Percentiles rank a stretch among this genome's conserved stretches.
phyloP scores from a whole-genome alignment of 2,888 invertebrate genomes.

The Lagria hirta region DNA sequence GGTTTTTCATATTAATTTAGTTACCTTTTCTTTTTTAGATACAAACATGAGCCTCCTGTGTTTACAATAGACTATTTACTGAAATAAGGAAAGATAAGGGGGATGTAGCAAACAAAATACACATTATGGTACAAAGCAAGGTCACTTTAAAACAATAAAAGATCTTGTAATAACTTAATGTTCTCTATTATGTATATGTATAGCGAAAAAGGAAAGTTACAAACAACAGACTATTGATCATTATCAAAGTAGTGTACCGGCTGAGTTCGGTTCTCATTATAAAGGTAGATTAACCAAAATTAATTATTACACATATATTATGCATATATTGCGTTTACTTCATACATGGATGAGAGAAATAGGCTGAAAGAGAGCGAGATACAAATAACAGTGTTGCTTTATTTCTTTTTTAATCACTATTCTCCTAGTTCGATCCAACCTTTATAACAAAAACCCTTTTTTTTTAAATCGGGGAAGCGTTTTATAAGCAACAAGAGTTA shows the following conservation, averaged over 20 bases:
- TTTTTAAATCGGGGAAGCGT: conserved; percentile 34
- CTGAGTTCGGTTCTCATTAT: conserved; percentile 39
- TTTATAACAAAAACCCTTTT: conserved; percentile 34
- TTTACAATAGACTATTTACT: conserved; percentile 43
- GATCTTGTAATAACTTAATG: conserved; percentile 62
- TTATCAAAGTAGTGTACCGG: conserved; percentile 42
- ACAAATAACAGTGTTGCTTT: conserved; percentile 26
- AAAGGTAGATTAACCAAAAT: conserved; percentile 29
- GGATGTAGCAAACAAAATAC: conserved; percentile 45
- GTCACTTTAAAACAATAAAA: conserved; percentile 66
- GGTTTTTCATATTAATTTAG: conserved; percentile 26
- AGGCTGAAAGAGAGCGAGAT: conserved; percentile 28
- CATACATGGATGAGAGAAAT: conserved; percentile 24
- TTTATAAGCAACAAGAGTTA: conserved; percentile 40
- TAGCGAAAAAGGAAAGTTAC: conserved; percentile 47
- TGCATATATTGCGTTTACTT: conserved; percentile 26
- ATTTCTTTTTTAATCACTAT: conserved; percentile 20
- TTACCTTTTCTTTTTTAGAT: conserved; percentile 31
- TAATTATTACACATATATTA: conserved; percentile 26
- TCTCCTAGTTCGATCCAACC: conserved; percentile 29
- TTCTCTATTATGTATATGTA: conserved; percentile 52
- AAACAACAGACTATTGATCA: conserved; percentile 48
- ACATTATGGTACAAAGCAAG: conserved; percentile 63
- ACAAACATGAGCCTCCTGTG: conserved; percentile 45
- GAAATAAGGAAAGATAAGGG: conserved; percentile 30